phyloP scores from a whole-genome alignment of 2,888 invertebrate genomes.

The Acanthosepion esculentum region DNA sequence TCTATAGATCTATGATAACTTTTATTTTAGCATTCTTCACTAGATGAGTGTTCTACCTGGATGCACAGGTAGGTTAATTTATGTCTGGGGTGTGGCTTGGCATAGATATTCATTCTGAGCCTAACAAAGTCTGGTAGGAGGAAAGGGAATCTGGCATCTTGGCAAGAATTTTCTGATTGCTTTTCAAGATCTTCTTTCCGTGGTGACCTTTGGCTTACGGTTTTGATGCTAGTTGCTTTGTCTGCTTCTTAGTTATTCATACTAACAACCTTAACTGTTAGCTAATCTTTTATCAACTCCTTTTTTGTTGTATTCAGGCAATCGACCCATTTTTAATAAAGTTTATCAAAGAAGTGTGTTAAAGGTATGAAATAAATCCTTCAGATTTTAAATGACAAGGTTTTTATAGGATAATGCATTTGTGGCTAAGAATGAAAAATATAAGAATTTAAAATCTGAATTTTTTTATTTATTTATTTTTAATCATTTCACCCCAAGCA shows the following conservation, averaged over 20 bases:
- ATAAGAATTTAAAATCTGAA: too few species aligned
- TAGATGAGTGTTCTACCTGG: neutral
- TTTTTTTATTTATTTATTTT: too few species aligned
- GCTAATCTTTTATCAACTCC: neutral
- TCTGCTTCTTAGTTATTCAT: neutral
- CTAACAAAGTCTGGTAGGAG: neutral
- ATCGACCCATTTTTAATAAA: neutral
- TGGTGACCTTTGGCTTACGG: neutral
- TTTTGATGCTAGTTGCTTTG: neutral
- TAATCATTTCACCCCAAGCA: too few species aligned
- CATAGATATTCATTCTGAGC: neutral
- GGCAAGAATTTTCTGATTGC: neutral
- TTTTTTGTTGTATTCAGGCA: neutral
- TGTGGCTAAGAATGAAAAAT: too few species aligned
- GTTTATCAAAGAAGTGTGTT: too few species aligned
- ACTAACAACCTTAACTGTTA: neutral
- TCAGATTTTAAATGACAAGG: too few species aligned
- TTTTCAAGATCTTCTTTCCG: conserved; percentile 6
- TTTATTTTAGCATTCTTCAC: neutral
- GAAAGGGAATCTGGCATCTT: neutral
- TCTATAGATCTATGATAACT: neutral
- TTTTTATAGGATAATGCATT: too few species aligned
- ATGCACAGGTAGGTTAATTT: conserved; percentile 33
- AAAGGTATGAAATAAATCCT: too few species aligned
- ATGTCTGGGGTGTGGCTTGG: conserved; percentile 17